Conservation (phyloP, 1,140 invertebrate genomes). For the Coelopa frigida region DNA sequence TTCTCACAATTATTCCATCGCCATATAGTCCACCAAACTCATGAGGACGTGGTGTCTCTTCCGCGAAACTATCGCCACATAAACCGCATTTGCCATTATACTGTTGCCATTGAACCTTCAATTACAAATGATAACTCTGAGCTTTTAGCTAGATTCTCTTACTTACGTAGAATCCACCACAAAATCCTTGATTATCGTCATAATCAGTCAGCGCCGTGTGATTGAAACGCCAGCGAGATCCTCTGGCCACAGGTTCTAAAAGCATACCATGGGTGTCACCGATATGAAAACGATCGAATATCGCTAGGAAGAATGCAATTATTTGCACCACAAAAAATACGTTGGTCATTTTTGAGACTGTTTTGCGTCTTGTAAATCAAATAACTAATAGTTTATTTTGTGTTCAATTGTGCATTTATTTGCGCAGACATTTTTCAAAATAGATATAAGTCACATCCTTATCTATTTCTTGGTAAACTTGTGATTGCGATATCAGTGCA, state of each 20-base stretch:
- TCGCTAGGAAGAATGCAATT: too few relatives aligned
- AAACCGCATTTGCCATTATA: constrained; percentile 53
- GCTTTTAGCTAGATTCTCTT: too few relatives aligned
- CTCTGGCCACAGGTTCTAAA: constrained; percentile 58
- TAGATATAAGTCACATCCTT: too few relatives aligned
- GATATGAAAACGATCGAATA: too few relatives aligned
- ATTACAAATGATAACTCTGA: neutral
- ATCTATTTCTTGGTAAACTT: too few relatives aligned
- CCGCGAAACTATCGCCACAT: constrained; percentile 52
- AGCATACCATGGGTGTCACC: constrained; percentile 72
- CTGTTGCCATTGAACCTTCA: constrained; percentile 32
- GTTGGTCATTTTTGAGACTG: too few relatives aligned
- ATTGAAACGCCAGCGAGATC: constrained; percentile 58
- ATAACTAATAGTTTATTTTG: too few relatives aligned
- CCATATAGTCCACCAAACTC: constrained; percentile 57
- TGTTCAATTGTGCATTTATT: too few relatives aligned
- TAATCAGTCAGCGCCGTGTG: constrained; percentile 52
- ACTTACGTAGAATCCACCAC: constrained; percentile 56
- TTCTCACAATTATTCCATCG: constrained; percentile 48
- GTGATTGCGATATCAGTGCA: too few relatives aligned
- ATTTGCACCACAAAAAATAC: too few relatives aligned
- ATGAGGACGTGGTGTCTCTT: constrained; percentile 50
- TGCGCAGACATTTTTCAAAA: too few relatives aligned
- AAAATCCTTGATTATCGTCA: constrained; percentile 59
- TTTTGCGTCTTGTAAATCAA: too few relatives aligned